Base-by-base conservation (phyloP, 2,888 invertebrate genomes). In the Caenorhabditis sp. region DNA sequence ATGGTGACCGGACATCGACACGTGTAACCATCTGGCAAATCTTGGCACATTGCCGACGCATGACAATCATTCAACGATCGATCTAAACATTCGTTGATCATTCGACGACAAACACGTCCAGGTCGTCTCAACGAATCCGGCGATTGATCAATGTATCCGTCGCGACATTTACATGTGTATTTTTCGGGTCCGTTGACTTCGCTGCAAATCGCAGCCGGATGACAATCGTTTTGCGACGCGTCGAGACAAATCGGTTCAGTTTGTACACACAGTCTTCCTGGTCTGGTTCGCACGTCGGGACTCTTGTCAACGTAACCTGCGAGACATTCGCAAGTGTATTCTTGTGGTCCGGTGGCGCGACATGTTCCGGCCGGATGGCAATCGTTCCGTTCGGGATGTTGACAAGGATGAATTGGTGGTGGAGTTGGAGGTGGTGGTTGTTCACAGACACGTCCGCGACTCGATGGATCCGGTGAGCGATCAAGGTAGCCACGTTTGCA, bases 121-220 rank as follows among this genome's bases (percentile, higher is more conserved):
- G 87, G 86, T 17, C 81, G 67, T 24, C 69, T 58, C 14, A 31
- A 26, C 27, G 69, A 72, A 63, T 85, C 81, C 2, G 85, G 86
- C 10, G 82, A 84, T 58, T 85, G 81, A 88, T 93, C 93, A 0
- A 91, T 91, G 88, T 90, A 93, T 2, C 93, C 94, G 88, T 94
- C 93, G 63, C 92, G 91, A 86, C 95, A 95, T 81, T 93, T 93
- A 88, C 95, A 95, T 0, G 94, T 93, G 88, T 94, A 95, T 53
- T 82, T 78, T 19, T 77, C 78, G 3, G 69, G 62, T 31, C 77
- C 71, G 53, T 62, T 64, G 17, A 72, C 71, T 58, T 84, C 84
- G 51, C 77, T 78, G 69, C 88, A 88, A 59, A 87, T 86, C 43
- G 88, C 88, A 19, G 84, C 83, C 8, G 83, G 70, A 65, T 87